These are phyloP conservation scores for Bembecia ichneumoniformis DNA, from an alignment of 2,888 invertebrate genomes.

Conservation along the genomic window DNA sequence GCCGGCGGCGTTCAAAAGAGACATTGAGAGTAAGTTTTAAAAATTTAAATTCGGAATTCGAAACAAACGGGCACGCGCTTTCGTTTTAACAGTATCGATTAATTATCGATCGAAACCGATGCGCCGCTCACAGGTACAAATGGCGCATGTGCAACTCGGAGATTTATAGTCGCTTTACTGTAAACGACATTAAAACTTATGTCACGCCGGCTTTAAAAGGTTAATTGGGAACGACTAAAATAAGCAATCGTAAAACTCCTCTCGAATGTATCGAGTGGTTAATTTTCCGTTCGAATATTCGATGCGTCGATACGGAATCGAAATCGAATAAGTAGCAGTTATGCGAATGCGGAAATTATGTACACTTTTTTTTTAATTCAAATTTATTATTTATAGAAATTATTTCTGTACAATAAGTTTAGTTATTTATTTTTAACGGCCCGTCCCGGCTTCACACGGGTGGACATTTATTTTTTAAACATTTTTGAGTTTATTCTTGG, in stretches of 20 bases:
- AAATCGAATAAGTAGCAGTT: not conserved
- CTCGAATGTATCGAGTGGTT: slow-evolving; percentile 22
- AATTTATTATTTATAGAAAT: no score
- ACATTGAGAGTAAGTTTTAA: not conserved
- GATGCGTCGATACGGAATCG: not conserved
- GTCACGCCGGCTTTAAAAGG: slow-evolving; percentile 43
- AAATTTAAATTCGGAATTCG: slow-evolving; percentile 23
- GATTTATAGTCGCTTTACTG: slow-evolving; percentile 50
- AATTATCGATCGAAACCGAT: slow-evolving; percentile 37
- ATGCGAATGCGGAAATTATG: no score
- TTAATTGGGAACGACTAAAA: slow-evolving; percentile 54
- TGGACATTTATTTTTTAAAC: no score
- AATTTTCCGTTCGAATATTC: slow-evolving; percentile 12
- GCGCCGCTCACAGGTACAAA: slow-evolving; percentile 30
- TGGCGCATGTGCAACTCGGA: slow-evolving; percentile 20
- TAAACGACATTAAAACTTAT: slow-evolving; percentile 37
- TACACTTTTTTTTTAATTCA: no score
- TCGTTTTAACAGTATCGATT: slow-evolving; percentile 26
- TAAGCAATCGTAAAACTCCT: slow-evolving; percentile 43
- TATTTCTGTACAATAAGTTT: no score
- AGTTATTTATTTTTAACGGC: no score
- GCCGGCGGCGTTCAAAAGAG: not conserved
- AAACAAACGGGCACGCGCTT: slow-evolving; percentile 15
- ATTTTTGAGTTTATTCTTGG: no score
- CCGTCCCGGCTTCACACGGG: no score